phyloP scores from a whole-genome alignment of 2,113 vertebrate species.

The Notothenia rossii region DNA sequence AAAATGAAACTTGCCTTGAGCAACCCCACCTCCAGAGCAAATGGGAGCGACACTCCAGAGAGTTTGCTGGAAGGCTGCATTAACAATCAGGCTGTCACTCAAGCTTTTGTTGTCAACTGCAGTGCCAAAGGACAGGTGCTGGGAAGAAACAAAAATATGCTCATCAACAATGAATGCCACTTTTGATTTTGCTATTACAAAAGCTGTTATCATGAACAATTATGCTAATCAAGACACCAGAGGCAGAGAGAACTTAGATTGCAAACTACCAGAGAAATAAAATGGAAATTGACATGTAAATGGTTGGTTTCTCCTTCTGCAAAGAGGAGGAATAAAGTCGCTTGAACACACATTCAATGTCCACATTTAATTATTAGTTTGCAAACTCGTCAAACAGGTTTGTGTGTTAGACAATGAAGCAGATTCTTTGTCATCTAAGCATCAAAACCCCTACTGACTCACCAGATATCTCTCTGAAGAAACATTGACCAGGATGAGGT shows the following conservation, averaged over 20 bases:
- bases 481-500: constrained; percentile 94
- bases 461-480: constrained; percentile 97
- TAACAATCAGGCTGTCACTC: constrained; percentile 87
- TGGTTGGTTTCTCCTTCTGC: not conserved
- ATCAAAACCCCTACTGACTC: constrained; percentile 66
- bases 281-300: not conserved
- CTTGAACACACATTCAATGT: not conserved
- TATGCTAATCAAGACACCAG: constrained; percentile 32
- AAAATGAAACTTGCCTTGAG: constrained; percentile 86
- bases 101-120: constrained; percentile 67
- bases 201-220: constrained; percentile 24
- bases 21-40: constrained; percentile 91
- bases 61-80: constrained; percentile 94
- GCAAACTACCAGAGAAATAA: not conserved
- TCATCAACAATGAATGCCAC: constrained; percentile 41
- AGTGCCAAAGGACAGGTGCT: constrained; percentile 92
- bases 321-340: not conserved
- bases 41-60: constrained; percentile 96
- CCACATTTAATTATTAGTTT: not conserved
- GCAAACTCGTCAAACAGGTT: not conserved
- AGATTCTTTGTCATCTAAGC: not conserved
- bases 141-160: constrained; percentile 27
- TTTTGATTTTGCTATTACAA: constrained; percentile 23
- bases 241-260: not conserved
- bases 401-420: not conserved